Evolutionary conservation across 1,140 invertebrate species (phyloP).

Genomic region (Mamestra configurata): DNA sequence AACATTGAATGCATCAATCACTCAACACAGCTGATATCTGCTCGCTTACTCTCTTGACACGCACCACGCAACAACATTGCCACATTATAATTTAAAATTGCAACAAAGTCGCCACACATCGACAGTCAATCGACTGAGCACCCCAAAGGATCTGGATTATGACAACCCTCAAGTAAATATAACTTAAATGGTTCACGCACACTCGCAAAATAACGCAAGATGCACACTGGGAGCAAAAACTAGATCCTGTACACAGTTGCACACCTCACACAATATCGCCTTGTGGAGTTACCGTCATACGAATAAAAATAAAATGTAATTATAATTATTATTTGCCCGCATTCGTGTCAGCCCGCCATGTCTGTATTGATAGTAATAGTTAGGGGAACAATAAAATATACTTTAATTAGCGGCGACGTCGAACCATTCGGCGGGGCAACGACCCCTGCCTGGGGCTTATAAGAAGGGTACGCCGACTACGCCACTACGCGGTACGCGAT

Average conservation of each 20-base stretch:
- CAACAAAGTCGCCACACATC: background rate
- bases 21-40: too few relatives aligned
- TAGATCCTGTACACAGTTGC: background rate
- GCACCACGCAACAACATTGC: background rate
- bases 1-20: too few relatives aligned
- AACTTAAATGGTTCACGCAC: conserved; percentile 17
- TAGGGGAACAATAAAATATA: conserved; percentile 85
- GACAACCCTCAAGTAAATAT: conserved; percentile 22
- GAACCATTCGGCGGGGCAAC: conserved; percentile 73
- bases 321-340: conserved; percentile 85
- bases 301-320: conserved; percentile 82
- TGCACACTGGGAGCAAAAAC: conserved; percentile 4
- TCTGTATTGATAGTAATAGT: conserved; percentile 70
- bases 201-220: conserved; percentile 4
- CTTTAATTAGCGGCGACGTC: conserved; percentile 82
- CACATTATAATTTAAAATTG: background rate
- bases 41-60: background rate
- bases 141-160: conserved; percentile 14
- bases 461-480: conserved; percentile 44
- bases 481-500: conserved; percentile 57
- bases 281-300: conserved; percentile 1
- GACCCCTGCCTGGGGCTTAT: conserved; percentile 70
- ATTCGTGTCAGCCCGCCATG: conserved; percentile 72
- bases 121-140: background rate
- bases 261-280: conserved; percentile 10